Evolutionary conservation across 2,113 vertebrate species (phyloP), one percentile per base, ranked within the genome.

Genomic region (Electrona antarctica): DNA sequence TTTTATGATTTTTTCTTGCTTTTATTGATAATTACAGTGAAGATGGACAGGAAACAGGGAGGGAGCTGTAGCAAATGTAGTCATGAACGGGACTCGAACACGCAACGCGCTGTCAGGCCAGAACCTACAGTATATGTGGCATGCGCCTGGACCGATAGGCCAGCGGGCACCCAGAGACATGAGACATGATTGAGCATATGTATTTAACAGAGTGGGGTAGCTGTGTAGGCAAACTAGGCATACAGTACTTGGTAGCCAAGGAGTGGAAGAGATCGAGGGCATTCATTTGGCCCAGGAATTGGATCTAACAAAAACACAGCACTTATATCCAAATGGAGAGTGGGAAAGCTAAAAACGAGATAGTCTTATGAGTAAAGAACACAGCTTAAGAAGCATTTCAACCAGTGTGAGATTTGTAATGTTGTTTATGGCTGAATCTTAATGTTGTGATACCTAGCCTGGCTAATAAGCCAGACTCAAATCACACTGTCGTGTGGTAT

Each of bases 221-320:
- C 56, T 56, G 14, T 4, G 33, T 74, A 54, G 41, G 57, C 66
- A 73, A 49, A 71, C n/a, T 47, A 46, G 11, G 13, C 48, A 51
- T 41, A 41, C 33, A 41, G 33, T 41, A 41, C 21, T 21, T 21
- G 21, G 21, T 49, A 57, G 13, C 49, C 73, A 76, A 73, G 64
- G 49, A 73, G 46, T 60, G 48, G 66, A 45, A 76, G 48, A 79
- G 69, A 76, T 63, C 15, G 48, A 54, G 58, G 7, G 45, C 64
- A 74, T 67, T 71, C 60, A 73, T 83, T 80, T 62, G 68, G 58
- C 73, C 47, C 62, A 88, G 61, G 50, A 84, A 75, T 88, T 64
- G 76, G 1, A 21, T 21, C 45, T 76, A 60, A 79, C 80, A 41
- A 41, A 41, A 41, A 4, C 33, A 1, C 3, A 66, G 63, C 14